Conservation (phyloP, 2,113 vertebrate genomes). For the Carassius carassius region DNA sequence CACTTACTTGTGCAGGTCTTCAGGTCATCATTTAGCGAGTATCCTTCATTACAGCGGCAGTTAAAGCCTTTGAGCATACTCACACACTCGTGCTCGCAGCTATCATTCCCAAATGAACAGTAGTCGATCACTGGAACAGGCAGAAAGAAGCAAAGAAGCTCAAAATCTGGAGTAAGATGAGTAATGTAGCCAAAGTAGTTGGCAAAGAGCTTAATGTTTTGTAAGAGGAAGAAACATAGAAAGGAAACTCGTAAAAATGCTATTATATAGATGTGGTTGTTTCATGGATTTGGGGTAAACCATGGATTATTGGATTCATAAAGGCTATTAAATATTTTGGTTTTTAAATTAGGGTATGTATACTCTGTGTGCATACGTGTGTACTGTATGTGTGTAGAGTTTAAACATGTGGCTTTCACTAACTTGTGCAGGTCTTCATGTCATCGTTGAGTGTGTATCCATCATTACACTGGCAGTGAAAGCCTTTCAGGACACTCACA, state of each 20-base stretch:
- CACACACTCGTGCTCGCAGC: conserved; percentile 90
- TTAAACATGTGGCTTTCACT: neutral
- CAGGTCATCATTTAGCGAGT: conserved; percentile 78
- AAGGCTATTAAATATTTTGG: neutral
- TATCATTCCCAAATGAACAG: conserved; percentile 67
- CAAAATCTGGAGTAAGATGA: conserved; percentile 33
- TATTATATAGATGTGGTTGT: neutral
- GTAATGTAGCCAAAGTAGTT: conserved; percentile 41
- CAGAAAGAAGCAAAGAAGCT: conserved; percentile 51
- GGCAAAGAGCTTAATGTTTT: neutral
- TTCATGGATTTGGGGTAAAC: neutral
- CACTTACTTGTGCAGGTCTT: conserved; percentile 74
- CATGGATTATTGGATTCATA: neutral
- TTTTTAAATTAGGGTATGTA: neutral
- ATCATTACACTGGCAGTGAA: conserved; percentile 76
- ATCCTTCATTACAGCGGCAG: conserved; percentile 84
- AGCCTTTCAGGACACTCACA: conserved; percentile 74
- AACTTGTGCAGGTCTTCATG: conserved; percentile 81
- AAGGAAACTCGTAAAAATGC: conserved; percentile 1
- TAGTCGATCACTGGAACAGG: conserved; percentile 84
- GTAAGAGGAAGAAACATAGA: neutral
- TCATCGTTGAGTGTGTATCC: conserved; percentile 83
- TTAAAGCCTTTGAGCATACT: conserved; percentile 81
- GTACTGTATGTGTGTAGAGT: neutral
- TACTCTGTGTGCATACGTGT: neutral